Evolutionary conservation across 2,888 invertebrate genomes (phyloP), one percentile per base, ranked within the genome.

Genomic region (Tortricodes alternella): DNA sequence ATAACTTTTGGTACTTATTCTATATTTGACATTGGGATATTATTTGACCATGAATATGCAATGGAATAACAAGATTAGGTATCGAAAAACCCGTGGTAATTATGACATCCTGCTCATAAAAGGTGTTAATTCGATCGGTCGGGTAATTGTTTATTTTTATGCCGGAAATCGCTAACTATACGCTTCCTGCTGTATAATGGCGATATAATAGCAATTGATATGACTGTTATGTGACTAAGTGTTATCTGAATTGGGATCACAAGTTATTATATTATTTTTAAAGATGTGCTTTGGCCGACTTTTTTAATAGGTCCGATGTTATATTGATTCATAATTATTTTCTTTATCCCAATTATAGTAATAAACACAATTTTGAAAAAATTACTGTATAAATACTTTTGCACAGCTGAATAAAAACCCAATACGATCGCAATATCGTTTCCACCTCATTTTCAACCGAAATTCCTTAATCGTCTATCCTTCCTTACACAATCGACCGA

Each of bases 121-220:
- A 57, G 52, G 59, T 55, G 58, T 53, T 62, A 56, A 60, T 58
- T 53, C 46, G 53, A 59, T 58, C 52, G 46, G 35, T 44, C 44
- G 16, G 15, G 48, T 59, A 44, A 53, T 58, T 58, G 49, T 63
- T 61, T 59, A 56, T 61, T 62, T 62, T 57, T 38, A 50, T 34
- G 35, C 34, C 58, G 62, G 59, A 59, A 58, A 59, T 61, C 53
- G 53, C 50, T 57, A 60, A 58, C 58, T 52, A 43, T 27, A 21
- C 51, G 37, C 52, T 60, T 60, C 62, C 60, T 46, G 49, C 44
- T 15, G 18, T 19, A 51, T 34, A 51, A 9, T 35, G 21, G 39
- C 37, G 29, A 38, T 48, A 53, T 53, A 53, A 48, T 53, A 34
- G 46, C 24, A 38, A 35, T 34, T 48, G 53, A 55, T 55, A 48